Evolutionary conservation across 1,140 invertebrate species (phyloP).

Genomic region (Copidosoma floridanum): DNA sequence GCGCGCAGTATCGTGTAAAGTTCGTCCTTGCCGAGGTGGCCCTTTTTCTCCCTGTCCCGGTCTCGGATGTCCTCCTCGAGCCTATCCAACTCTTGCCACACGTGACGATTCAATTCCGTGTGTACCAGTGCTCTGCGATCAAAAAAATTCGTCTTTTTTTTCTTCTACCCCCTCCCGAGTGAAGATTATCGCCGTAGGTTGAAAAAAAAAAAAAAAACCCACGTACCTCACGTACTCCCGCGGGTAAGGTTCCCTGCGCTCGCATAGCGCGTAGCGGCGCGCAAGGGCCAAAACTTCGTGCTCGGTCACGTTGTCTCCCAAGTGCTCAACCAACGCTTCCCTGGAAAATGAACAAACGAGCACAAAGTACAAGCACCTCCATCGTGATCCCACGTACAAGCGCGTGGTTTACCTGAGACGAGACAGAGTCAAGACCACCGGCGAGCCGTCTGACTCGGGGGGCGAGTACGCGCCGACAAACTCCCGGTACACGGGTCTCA

Average conservation of each 20-base stretch:
- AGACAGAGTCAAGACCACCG: neutral
- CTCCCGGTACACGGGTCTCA: slow-evolving; percentile 68
- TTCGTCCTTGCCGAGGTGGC: slow-evolving; percentile 58
- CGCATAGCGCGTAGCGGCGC: slow-evolving; percentile 59
- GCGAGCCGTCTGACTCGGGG: slow-evolving; percentile 45
- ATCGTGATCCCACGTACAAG: neutral
- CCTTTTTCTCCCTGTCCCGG: slow-evolving; percentile 60
- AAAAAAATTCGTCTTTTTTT: neutral
- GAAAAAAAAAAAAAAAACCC: too few species aligned
- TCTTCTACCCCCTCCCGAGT: neutral
- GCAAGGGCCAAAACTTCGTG: slow-evolving; percentile 76
- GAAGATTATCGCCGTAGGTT: too few species aligned
- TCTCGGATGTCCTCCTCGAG: slow-evolving; percentile 66
- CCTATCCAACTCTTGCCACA: slow-evolving; percentile 69
- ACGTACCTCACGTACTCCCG: slow-evolving; percentile 56
- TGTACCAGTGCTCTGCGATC: slow-evolving; percentile 61
- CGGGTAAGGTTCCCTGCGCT: slow-evolving; percentile 47
- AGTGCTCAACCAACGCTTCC: slow-evolving; percentile 57
- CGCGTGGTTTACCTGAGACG: neutral
- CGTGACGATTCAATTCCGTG: slow-evolving; percentile 63
- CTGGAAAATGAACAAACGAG: too few species aligned
- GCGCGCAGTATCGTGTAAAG: slow-evolving; percentile 65
- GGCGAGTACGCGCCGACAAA: slow-evolving; percentile 70
- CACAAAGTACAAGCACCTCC: neutral
- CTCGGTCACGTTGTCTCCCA: slow-evolving; percentile 68